Evolutionary conservation across 1,140 invertebrate species (phyloP), one percentile per base, ranked within the genome.

Genomic region (Drosophila trapezifrons): DNA sequence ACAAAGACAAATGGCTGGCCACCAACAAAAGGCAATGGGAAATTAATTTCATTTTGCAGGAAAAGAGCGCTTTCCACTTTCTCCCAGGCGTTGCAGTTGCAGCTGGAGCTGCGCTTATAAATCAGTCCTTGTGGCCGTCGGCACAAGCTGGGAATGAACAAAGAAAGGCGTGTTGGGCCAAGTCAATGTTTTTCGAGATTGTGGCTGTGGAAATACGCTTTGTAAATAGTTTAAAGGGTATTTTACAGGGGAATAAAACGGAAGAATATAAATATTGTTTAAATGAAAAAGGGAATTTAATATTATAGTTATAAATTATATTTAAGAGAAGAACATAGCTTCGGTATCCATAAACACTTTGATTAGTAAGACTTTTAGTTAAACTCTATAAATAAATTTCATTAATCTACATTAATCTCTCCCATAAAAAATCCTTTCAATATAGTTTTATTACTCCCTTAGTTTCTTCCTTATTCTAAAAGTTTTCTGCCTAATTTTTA

Each of bases 11-110:
- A 86, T 86, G 78, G 64, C 29, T 78, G 75, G 78, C 60, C 70
- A 75, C 83, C 75, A 75, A 87, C 72, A 77, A 78, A 69, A 49
- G 74, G 65, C 66, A 82, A 86, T 83, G 76, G 62, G 55, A 82
- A 86, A 87, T 87, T 86, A 87, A 87, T 86, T 86, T 87, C 78
- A 76, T 79, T 85, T 76, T 67, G 47, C 70, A 77, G 64, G 40
- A 47, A 62, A 64, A 40, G 46, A 73, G 18, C 56, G 32, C 52
- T 52, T 73, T 25, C 40, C 32, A 20, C 12, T 47, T 27, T 40
- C 20, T 9, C 29, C 29, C 46, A 46, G 60, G 55, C 63, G 40
- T 32, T 77, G 69, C 46, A 78, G 45, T 43, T 52, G 70, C 32
- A 57, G 10, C 38, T 67, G 54, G 58, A 70, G 59, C 29, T 42